These are phyloP conservation scores for Zaprionus capensis DNA, from an alignment of 1,140 invertebrate genomes.

Conservation along the genomic window DNA sequence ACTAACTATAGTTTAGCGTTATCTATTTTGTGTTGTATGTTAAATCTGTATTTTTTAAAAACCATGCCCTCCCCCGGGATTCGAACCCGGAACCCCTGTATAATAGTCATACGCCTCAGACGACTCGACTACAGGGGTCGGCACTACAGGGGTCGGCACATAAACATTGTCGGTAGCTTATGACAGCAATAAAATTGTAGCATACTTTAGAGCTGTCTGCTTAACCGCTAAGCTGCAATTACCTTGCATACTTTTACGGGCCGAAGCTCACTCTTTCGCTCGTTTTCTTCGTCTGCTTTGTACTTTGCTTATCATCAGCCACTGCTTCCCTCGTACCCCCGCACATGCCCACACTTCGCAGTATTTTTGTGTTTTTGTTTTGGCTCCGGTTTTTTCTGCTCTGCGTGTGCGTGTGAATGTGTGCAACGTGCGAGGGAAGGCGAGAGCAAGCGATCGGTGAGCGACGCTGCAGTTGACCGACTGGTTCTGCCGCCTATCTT, in stretches of 20 bases:
- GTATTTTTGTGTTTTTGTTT: slow-evolving; percentile 78
- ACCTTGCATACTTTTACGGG: slow-evolving; percentile 34
- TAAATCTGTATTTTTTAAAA: too few species aligned
- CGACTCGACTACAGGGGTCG: too few species aligned
- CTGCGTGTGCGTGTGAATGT: slow-evolving; percentile 16
- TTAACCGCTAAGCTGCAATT: background rate
- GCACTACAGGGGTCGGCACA: too few species aligned
- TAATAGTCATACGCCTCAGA: too few species aligned
- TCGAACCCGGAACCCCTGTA: too few species aligned
- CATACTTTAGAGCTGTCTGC: slow-evolving; percentile 1
- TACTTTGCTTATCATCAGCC: slow-evolving; percentile 32
- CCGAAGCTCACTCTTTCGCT: slow-evolving; percentile 25
- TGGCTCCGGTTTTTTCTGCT: slow-evolving; percentile 61
- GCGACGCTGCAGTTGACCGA: slow-evolving; percentile 58
- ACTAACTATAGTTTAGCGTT: too few species aligned
- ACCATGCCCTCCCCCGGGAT: too few species aligned
- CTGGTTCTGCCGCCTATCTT: slow-evolving; percentile 49
- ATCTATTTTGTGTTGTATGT: too few species aligned
- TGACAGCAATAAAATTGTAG: background rate
- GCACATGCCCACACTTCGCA: slow-evolving; percentile 23
- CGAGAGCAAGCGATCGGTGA: slow-evolving; percentile 10
- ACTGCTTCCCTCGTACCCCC: background rate
- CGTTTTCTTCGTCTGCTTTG: slow-evolving; percentile 33
- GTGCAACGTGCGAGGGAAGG: background rate
- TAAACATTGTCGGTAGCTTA: background rate